Evolutionary conservation across 2,113 vertebrate genomes (phyloP).

Genomic region (Atlantisia rogersi): DNA sequence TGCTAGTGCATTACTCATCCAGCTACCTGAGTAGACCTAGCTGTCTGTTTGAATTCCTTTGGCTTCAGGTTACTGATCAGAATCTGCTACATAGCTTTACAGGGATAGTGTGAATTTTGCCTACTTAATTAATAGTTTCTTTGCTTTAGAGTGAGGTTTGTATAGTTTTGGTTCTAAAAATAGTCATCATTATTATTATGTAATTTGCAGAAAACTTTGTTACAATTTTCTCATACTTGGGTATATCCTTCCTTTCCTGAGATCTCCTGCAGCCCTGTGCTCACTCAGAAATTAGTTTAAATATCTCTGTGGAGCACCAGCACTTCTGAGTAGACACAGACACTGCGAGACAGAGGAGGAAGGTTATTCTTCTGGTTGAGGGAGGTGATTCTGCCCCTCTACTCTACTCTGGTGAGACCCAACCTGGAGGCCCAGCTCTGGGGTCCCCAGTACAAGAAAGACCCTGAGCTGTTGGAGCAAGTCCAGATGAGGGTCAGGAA

Average conservation of each 20-base stretch:
- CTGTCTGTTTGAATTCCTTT: not conserved
- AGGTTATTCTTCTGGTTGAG: not conserved
- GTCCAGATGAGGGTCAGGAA: too few relatives aligned
- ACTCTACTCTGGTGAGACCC: too few relatives aligned
- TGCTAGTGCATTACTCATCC: not conserved
- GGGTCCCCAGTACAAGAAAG: too few relatives aligned
- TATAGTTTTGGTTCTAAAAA: not conserved
- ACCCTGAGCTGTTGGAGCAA: too few relatives aligned
- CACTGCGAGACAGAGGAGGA: not conserved
- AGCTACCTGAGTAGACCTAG: not conserved
- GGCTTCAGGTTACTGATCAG: not conserved
- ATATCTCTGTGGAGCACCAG: not conserved
- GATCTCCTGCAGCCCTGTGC: not conserved
- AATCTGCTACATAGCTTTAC: not conserved
- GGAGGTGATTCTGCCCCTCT: too few relatives aligned
- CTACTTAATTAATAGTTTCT: not conserved
- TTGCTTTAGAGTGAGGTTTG: not conserved
- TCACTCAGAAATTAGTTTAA: not conserved
- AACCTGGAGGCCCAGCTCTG: too few relatives aligned
- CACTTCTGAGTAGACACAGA: not conserved
- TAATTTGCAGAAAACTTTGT: not conserved
- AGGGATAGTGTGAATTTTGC: not conserved
- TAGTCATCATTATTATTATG: not conserved
- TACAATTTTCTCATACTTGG: not conserved
- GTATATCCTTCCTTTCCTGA: not conserved